phyloP scores from a whole-genome alignment of 2,797 vertebrate species.

The Myotis myotis region DNA sequence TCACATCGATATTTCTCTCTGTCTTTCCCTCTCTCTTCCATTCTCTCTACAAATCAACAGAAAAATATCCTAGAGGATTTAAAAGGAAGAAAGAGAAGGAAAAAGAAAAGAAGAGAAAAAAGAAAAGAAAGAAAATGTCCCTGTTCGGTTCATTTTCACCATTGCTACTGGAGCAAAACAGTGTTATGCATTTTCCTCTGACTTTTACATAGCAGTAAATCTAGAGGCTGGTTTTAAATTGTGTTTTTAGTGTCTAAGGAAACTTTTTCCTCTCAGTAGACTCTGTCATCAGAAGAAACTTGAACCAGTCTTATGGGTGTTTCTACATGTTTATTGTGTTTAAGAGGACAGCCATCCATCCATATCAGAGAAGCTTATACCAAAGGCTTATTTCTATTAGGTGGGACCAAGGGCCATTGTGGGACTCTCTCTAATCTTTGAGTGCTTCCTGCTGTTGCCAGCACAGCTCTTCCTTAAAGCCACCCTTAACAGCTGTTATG shows the following conservation, averaged over 20 bases:
- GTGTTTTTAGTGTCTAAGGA: slow-evolving; percentile 42
- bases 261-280: slow-evolving; percentile 18
- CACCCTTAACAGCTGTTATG: slow-evolving; percentile 25
- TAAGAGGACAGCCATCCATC: slow-evolving; percentile 20
- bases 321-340: slow-evolving; percentile 24
- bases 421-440: slow-evolving; percentile 30
- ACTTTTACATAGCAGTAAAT: slow-evolving; percentile 25
- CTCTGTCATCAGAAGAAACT: slow-evolving; percentile 43
- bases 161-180: slow-evolving; percentile 52
- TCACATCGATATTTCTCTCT: no score
- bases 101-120: no score
- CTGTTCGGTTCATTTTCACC: slow-evolving; percentile 18
- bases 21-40: no score
- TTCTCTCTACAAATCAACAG: no score
- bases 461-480: slow-evolving; percentile 46
- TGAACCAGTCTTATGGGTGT: not conserved
- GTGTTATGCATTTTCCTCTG: slow-evolving; percentile 31
- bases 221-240: slow-evolving; percentile 51
- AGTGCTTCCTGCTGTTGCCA: not conserved
- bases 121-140: slow-evolving; percentile 7
- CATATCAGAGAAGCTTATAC: not conserved
- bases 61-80: no score
- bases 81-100: no score
- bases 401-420: not conserved
- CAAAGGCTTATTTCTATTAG: slow-evolving; percentile 30